Conservation (phyloP, 2,113 vertebrate species). For the Megaceryle torquata region DNA sequence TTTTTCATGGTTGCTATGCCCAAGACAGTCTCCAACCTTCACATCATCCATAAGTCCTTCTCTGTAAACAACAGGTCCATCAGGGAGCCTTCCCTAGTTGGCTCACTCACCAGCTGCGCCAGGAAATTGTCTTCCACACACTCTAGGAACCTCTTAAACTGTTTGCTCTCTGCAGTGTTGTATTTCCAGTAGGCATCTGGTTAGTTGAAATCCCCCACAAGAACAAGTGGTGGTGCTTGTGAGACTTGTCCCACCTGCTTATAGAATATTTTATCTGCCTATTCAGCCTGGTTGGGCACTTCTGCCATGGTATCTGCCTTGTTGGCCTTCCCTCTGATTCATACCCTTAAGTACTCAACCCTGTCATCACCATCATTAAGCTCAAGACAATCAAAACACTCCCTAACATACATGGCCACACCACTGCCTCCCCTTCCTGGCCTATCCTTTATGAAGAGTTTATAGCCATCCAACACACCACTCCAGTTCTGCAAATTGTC, state of each 20-base stretch:
- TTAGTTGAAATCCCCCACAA: not conserved
- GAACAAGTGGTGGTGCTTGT: not conserved
- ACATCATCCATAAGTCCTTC: too few species aligned
- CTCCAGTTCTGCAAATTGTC: not conserved
- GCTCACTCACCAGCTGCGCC: too few species aligned
- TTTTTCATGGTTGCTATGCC: too few species aligned
- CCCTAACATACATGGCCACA: not conserved
- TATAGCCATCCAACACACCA: not conserved
- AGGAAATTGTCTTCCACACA: too few species aligned
- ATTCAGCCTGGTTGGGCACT: not conserved
- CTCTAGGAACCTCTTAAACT: too few species aligned
- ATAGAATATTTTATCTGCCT: not conserved
- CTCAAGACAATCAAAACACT: too few species aligned
- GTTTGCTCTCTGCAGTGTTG: too few species aligned
- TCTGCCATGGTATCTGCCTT: not conserved
- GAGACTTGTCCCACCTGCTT: not conserved
- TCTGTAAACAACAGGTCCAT: too few species aligned
- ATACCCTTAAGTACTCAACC: not conserved
- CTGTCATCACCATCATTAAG: not conserved
- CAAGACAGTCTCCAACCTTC: too few species aligned
- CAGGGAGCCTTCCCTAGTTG: too few species aligned
- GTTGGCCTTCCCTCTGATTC: not conserved
- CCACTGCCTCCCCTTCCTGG: not conserved
- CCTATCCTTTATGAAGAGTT: not conserved
- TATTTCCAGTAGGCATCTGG: too few species aligned